phyloP scores from a whole-genome alignment of 2,113 vertebrate species.

The Piaya cayana region DNA sequence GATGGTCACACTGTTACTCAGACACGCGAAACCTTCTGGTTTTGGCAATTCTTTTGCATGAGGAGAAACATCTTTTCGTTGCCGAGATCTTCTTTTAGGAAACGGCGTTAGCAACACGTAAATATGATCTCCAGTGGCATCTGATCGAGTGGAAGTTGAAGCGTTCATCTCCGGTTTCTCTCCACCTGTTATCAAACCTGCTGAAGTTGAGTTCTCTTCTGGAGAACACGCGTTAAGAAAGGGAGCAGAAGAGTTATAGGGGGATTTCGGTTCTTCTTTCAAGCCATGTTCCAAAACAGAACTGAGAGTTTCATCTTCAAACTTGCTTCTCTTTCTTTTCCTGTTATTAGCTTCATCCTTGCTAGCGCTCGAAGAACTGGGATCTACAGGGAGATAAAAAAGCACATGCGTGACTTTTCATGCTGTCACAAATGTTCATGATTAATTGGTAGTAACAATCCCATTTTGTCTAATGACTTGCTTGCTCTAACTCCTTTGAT shows the following conservation, averaged over 20 bases:
- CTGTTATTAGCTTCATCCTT: neutral
- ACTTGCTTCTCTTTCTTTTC: neutral
- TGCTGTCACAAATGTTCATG: neutral
- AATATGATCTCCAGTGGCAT: neutral
- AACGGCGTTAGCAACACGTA: neutral
- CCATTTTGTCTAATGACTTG: accelerated
- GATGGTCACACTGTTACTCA: neutral
- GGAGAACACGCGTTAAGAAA: neutral
- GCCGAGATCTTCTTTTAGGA: neutral
- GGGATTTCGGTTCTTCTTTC: neutral
- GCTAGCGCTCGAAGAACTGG: neutral
- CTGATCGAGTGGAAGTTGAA: neutral
- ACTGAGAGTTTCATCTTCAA: neutral
- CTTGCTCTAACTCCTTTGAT: neutral
- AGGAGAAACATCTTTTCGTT: neutral
- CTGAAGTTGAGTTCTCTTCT: neutral
- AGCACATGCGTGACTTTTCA: neutral
- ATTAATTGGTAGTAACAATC: neutral
- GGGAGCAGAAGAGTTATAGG: neutral
- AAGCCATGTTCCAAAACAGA: neutral
- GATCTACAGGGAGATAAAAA: neutral
- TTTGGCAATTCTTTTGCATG: neutral
- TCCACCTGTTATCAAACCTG: neutral
- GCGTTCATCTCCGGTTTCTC: neutral
- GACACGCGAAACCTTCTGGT: neutral